These are phyloP conservation scores for Platygyra sinensis DNA, from an alignment of 64 coral and sea anemone genomes.

Conservation along the genomic window DNA sequence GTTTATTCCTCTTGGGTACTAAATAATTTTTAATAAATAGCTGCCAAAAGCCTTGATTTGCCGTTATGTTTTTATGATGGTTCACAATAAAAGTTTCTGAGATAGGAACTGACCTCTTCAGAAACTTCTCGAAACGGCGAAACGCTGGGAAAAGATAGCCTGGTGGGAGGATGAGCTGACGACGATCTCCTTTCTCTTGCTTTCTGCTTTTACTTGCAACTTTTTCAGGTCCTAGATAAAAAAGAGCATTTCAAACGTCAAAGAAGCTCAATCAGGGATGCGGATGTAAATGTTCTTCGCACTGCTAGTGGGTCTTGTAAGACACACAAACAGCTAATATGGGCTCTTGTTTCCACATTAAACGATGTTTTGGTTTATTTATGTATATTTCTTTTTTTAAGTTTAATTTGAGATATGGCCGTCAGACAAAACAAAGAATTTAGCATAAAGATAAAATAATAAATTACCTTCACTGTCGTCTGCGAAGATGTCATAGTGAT, in stretches of 20 bases:
- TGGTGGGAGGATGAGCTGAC: background rate
- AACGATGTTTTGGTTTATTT: no score
- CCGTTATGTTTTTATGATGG: background rate
- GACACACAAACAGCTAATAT: no score
- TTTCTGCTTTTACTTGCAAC: background rate
- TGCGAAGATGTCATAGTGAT: background rate
- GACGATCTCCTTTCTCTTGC: background rate
- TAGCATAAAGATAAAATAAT: background rate
- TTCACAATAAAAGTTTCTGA: background rate
- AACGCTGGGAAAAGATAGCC: slow-evolving; percentile 4
- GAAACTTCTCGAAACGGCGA: background rate
- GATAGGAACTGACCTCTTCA: background rate
- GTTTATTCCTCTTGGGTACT: no score
- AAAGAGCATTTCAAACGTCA: background rate
- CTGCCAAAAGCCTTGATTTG: no score
- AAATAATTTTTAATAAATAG: no score
- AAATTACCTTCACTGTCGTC: background rate
- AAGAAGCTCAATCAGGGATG: no score
- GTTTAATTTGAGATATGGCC: no score
- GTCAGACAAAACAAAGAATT: background rate
- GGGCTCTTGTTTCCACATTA: no score
- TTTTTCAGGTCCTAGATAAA: background rate
- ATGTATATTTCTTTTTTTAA: no score
- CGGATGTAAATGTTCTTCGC: no score
- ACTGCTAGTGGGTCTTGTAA: no score